Conservation (phyloP, 2,113 vertebrate species). For the Labeo catla region DNA sequence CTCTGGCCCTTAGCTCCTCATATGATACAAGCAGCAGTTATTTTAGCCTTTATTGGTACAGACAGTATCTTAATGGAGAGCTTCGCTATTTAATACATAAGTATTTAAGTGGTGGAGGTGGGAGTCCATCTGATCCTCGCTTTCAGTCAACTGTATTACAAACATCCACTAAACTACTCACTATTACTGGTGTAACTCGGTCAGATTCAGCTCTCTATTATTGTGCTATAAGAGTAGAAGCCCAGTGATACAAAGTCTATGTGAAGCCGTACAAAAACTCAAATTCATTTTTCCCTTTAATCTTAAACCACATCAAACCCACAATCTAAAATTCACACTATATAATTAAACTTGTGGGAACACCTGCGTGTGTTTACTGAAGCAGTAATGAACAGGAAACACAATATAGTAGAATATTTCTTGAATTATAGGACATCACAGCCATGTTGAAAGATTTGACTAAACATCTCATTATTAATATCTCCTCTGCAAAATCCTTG, state of each 20-base stretch:
- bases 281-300: not conserved
- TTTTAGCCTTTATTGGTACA: too few species aligned
- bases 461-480: not conserved
- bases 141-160: not conserved
- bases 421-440: not conserved
- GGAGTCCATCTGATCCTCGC: not conserved
- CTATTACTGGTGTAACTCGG: not conserved
- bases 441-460: not conserved
- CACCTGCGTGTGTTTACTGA: constrained; percentile 16
- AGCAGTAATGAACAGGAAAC: not conserved
- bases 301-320: not conserved
- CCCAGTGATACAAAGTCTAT: not conserved
- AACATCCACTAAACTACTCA: not conserved
- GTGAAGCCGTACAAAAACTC: not conserved
- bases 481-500: not conserved
- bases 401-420: not conserved
- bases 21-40: not conserved
- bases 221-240: not conserved
- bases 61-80: too few species aligned
- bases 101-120: not conserved
- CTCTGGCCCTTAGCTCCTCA: not conserved
- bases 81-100: too few species aligned
- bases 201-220: not conserved
- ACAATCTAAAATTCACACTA: not conserved
- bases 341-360: not conserved